A percentile compares a stretch with the other conserved stretches of the same genome.
Evolutionary conservation across 2,888 invertebrate species (phyloP).

Genomic region (Hyles lineata): DNA sequence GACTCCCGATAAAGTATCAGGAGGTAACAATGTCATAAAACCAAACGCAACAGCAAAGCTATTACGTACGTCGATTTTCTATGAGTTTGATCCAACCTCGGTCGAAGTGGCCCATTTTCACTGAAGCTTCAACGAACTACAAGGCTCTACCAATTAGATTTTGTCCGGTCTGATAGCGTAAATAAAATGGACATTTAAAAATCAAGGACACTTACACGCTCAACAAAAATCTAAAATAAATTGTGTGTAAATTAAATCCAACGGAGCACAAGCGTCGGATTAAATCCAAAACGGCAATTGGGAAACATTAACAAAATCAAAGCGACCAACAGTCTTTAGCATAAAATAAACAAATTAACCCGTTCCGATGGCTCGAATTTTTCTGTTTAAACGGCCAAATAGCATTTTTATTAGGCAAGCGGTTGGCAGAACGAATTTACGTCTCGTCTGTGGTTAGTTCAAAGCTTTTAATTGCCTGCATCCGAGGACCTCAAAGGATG

Average conservation of each 20-base stretch:
- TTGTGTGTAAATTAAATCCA: not conserved
- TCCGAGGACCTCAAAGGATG: conserved; percentile 28
- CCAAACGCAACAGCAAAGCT: too few relatives aligned
- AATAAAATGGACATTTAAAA: too few relatives aligned
- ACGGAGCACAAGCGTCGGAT: not conserved
- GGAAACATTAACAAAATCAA: conserved; percentile 19
- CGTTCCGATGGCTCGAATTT: not conserved
- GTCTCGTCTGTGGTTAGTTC: conserved; percentile 23
- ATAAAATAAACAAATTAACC: conserved; percentile 21
- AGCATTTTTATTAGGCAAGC: conserved; percentile 23
- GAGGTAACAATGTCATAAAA: too few relatives aligned
- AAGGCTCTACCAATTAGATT: too few relatives aligned
- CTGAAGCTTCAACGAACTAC: too few relatives aligned
- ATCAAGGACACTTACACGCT: too few relatives aligned
- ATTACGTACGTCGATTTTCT: too few relatives aligned
- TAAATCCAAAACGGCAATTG: conserved; percentile 12
- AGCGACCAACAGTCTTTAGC: conserved; percentile 8
- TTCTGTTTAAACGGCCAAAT: conserved; percentile 25
- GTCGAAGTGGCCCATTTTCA: too few relatives aligned
- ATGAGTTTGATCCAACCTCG: too few relatives aligned
- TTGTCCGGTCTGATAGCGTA: too few relatives aligned
- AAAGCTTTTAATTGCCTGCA: conserved; percentile 30
- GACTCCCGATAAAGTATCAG: too few relatives aligned
- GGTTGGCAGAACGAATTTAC: conserved; percentile 26
- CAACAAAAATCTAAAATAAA: not conserved